A percentile compares a stretch with the other conserved stretches of the same genome.
These are phyloP conservation scores for Papilio protenor DNA, from an alignment of 2,888 invertebrate species.

Conservation along the genomic window DNA sequence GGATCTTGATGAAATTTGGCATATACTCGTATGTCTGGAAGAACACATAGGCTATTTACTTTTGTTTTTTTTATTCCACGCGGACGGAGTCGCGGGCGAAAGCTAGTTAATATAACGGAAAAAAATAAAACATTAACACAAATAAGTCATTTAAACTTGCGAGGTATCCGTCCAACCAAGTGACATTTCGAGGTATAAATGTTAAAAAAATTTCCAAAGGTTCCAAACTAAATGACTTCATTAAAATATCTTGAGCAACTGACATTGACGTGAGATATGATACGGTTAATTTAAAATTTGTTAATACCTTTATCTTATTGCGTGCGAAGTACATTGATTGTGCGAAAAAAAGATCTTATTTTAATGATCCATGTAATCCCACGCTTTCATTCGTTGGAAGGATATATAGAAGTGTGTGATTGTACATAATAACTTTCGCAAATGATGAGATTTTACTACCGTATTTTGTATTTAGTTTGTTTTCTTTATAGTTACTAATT, in stretches of 20 bases:
- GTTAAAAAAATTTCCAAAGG: slow-evolving; percentile 16
- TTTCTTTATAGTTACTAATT: slow-evolving; percentile 17
- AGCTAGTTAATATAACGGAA: slow-evolving; percentile 18
- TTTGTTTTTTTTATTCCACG: too few relatives aligned
- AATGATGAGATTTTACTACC: neutral
- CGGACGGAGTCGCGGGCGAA: too few relatives aligned
- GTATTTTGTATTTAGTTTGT: neutral
- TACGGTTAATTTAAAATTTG: slow-evolving; percentile 18
- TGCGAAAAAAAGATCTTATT: slow-evolving; percentile 1
- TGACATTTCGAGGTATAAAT: slow-evolving; percentile 26
- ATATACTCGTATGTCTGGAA: too few relatives aligned
- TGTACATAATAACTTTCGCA: neutral
- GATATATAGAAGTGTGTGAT: slow-evolving; percentile 35
- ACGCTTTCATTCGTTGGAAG: slow-evolving; percentile 35
- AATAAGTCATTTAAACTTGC: slow-evolving; percentile 23
- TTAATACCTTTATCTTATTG: slow-evolving; percentile 24
- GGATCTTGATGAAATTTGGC: too few relatives aligned
- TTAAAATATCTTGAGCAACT: slow-evolving; percentile 20
- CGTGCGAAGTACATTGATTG: slow-evolving; percentile 14
- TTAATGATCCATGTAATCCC: slow-evolving; percentile 36
- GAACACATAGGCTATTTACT: too few relatives aligned
- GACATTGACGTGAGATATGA: slow-evolving; percentile 24
- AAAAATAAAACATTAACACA: slow-evolving; percentile 14
- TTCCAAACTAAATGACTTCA: neutral
- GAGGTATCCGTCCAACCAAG: slow-evolving; percentile 20